A percentile compares a stretch with the other conserved stretches of the same genome.
Evolutionary conservation across 2,888 invertebrate genomes (phyloP).

Genomic region (Lepidonotus clava): DNA sequence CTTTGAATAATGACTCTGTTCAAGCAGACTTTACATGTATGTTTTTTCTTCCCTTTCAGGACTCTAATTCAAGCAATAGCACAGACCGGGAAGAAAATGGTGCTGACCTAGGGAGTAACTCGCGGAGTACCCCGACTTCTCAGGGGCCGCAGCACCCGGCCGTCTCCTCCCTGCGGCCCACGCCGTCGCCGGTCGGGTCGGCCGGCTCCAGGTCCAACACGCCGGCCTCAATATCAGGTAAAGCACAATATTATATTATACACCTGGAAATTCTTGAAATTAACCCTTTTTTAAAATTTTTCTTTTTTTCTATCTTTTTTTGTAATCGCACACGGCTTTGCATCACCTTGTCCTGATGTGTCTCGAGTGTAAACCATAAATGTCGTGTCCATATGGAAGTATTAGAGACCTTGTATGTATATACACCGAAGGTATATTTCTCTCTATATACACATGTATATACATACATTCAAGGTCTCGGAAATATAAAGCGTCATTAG

Average conservation of each 20-base stretch:
- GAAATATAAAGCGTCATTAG: too few species aligned
- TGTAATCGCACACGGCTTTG: too few species aligned
- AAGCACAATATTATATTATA: slow-evolving; percentile 30
- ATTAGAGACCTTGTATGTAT: too few species aligned
- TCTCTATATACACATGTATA: too few species aligned
- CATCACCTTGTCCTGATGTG: too few species aligned
- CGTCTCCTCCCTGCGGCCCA: slow-evolving; percentile 73
- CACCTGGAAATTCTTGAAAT: background rate
- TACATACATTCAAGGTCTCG: too few species aligned
- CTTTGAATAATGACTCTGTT: too few species aligned
- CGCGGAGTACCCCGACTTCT: slow-evolving; percentile 58
- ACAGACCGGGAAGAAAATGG: slow-evolving; percentile 40
- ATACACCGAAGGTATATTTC: too few species aligned
- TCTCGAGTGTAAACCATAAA: too few species aligned
- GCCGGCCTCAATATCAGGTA: slow-evolving; percentile 88
- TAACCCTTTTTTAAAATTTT: background rate
- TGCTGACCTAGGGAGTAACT: slow-evolving; percentile 8
- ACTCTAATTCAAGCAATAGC: slow-evolving; percentile 41
- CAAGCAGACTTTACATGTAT: too few species aligned
- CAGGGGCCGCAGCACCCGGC: slow-evolving; percentile 69
- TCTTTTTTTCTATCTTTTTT: too few species aligned
- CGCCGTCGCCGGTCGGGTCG: slow-evolving; percentile 79
- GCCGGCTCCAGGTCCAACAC: slow-evolving; percentile 94
- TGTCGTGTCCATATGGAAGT: too few species aligned
- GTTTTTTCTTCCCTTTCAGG: background rate